Evolutionary conservation across 2,797 vertebrate genomes (phyloP), one percentile per base, ranked within the genome.

Genomic region (Eulemur albifrons): DNA sequence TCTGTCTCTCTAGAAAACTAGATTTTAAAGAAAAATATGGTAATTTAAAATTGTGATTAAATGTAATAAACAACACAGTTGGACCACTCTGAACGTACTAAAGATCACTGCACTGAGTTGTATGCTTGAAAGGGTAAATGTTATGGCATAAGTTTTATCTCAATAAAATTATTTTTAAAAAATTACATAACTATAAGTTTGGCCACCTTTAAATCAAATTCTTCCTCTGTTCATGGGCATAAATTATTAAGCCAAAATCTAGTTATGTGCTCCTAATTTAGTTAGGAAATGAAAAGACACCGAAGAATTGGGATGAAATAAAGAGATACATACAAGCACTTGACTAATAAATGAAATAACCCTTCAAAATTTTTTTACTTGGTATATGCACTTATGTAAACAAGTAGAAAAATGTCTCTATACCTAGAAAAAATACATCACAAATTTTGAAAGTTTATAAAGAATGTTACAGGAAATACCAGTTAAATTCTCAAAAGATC

Each of bases 231-330:
- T 69, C 30, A 76, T 25, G 40, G 48, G n/a, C 23, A 54, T 43
- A 93, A 82, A 92, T 92, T 80, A 45, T 35, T 81, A 86, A 45
- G n/a, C 6, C 86, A 92, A 92, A 85, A 82, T 43, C 57, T 43
- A 89, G 52, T 45, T n/a, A 40, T 9, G 0, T 67, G 40, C 8
- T 61, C n/a, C 73, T 52, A 35, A 61, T 69, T 70, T 17, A 38
- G 32, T 27, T 45, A 80, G 77, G n/a, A 88, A 73, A 2, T 21
- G 1, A 79, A 43, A 61, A 67, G 25, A 69, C 59, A 84, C 7
- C 57, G 17, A 86, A 80, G 11, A 76, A 83, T 52, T 63, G 38
- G 30, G 13, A 92, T 76, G n/a, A 87, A 90, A 91, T 75, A 92
- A 88, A 57, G 27, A 84, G 27, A 67, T 21, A 94, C 2, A 89